phyloP scores from a whole-genome alignment of 2,797 vertebrate genomes.

The Sitta carolinensis region DNA sequence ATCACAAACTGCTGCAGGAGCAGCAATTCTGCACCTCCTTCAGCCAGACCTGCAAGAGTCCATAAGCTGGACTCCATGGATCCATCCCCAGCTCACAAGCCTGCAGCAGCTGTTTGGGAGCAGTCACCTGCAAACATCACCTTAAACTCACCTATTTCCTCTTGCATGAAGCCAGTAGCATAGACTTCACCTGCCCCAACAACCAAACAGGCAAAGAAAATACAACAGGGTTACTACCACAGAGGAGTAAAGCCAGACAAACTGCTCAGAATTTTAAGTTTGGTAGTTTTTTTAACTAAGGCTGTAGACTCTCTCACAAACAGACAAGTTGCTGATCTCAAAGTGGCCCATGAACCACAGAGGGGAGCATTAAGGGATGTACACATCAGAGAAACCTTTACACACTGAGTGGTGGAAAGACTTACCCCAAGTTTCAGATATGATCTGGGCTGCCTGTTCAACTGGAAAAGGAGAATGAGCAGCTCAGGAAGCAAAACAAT shows the following conservation, averaged over 20 bases:
- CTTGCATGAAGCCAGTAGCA: not conserved
- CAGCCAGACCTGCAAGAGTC: not conserved
- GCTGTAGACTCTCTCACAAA: constrained; percentile 19
- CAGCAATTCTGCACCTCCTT: not conserved
- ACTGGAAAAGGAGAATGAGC: constrained; percentile 70
- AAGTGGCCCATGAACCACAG: constrained; percentile 18
- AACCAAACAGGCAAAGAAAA: not conserved
- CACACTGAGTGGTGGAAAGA: constrained; percentile 58
- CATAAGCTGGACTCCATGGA: not conserved
- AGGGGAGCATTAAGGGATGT: not conserved
- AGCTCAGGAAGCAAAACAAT: constrained; percentile 56
- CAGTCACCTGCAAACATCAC: constrained; percentile 36
- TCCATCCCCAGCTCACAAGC: not conserved
- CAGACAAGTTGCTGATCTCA: constrained; percentile 34
- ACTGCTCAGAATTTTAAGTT: not conserved
- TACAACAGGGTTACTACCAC: not conserved
- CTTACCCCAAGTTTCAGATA: constrained; percentile 75
- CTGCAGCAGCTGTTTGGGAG: not conserved
- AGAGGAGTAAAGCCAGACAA: not conserved
- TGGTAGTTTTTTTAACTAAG: not conserved
- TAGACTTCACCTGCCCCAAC: not conserved
- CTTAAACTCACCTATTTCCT: constrained; percentile 39
- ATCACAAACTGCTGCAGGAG: not conserved
- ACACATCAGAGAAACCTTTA: constrained; percentile 57
- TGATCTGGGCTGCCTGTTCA: constrained; percentile 71